A percentile compares a stretch with the other conserved stretches of the same genome.
Conservation (phyloP, 2,888 invertebrate genomes). For the Antheraea assamensis region DNA sequence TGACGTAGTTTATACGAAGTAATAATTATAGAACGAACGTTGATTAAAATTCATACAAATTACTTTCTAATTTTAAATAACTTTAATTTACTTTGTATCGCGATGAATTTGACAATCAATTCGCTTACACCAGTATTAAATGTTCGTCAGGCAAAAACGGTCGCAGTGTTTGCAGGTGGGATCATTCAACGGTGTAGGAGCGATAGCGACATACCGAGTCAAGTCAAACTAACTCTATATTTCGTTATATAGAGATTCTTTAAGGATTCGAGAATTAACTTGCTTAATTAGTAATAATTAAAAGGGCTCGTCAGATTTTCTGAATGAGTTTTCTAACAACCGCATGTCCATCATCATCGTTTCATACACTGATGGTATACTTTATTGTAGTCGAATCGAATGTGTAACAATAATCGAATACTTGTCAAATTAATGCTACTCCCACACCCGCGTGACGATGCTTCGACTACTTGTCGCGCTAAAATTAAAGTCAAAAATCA, state of each 20-base stretch:
- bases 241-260: not conserved
- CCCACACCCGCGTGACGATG: not conserved
- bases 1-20: no score
- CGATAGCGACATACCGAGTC: not conserved
- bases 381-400: not conserved
- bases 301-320: not conserved
- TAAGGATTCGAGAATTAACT: not conserved
- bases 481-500: not conserved
- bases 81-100: not conserved
- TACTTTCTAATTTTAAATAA: no score
- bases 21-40: no score
- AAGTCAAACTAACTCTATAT: not conserved
- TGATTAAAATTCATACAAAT: no score
- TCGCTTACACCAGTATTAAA: not conserved
- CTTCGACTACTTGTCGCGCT: no score
- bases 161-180: conserved; percentile 8
- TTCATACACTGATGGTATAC: not conserved
- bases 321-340: not conserved
- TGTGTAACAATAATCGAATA: not conserved
- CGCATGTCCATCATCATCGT: not conserved
- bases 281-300: not conserved
- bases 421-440: no score
- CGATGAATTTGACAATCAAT: not conserved
- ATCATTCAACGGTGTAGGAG: not conserved
- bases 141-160: not conserved